Percentiles rank a stretch among this genome's conserved stretches.
Evolutionary conservation across 2,113 vertebrate species (phyloP).

Genomic region (cattle (Bos taurus)): DNA sequence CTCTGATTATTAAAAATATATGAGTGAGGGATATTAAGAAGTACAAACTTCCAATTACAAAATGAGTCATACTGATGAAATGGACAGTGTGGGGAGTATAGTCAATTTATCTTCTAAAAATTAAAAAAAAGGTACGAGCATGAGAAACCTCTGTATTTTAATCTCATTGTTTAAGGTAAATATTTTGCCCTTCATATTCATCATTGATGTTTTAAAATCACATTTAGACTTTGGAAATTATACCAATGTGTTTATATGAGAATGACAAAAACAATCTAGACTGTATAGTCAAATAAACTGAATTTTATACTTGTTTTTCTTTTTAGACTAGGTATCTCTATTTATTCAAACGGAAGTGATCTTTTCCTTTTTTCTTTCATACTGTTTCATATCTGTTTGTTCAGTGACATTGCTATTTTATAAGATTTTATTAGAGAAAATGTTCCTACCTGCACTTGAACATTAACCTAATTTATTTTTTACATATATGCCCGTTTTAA

Average conservation of each 20-base stretch:
- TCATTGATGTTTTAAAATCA: background rate
- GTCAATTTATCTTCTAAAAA: background rate
- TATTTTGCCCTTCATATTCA: background rate
- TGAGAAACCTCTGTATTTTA: background rate
- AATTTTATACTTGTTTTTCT: constrained; percentile 1
- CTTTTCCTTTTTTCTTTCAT: constrained; percentile 1
- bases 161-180: background rate
- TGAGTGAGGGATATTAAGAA: background rate
- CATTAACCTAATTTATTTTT: background rate
- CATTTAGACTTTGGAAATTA: background rate
- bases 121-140: background rate
- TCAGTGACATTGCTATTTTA: background rate
- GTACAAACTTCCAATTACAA: background rate
- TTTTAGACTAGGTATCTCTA: background rate
- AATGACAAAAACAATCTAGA: background rate
- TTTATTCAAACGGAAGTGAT: background rate
- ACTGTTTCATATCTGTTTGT: background rate
- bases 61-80: background rate
- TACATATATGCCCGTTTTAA: background rate
- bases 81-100: background rate
- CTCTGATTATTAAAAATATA: background rate
- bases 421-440: constrained; percentile 2
- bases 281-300: background rate
- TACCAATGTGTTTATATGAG: background rate
- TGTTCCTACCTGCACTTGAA: background rate